Evolutionary conservation across 2,113 vertebrate species (phyloP).

Genomic region (Pterocles orientalis): DNA sequence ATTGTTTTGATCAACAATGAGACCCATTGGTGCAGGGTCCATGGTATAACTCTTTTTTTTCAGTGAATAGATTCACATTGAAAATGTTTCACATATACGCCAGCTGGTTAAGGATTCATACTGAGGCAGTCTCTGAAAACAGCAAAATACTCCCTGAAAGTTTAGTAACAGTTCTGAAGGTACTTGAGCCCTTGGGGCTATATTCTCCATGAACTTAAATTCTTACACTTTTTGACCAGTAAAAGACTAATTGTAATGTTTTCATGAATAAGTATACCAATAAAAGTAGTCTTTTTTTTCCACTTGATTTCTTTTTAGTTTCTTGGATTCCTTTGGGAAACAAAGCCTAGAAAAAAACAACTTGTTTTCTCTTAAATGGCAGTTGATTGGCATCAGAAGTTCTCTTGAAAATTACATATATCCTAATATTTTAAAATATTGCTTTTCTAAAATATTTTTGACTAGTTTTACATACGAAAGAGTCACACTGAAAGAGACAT

Average conservation of each 20-base stretch:
- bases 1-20: not conserved
- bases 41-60: not conserved
- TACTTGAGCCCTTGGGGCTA: not conserved
- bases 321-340: not conserved
- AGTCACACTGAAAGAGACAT: not conserved
- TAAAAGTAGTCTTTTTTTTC: not conserved
- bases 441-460: not conserved
- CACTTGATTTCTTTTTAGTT: not conserved
- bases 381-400: not conserved
- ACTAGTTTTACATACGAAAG: not conserved
- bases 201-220: not conserved
- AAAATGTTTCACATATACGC: not conserved
- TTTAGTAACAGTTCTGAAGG: not conserved
- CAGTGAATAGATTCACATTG: not conserved
- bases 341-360: not conserved
- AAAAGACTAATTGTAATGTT: not conserved
- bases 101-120: not conserved
- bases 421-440: not conserved
- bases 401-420: not conserved
- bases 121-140: not conserved
- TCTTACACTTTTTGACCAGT: not conserved
- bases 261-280: not conserved
- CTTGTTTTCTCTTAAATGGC: not conserved
- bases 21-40: rapidly evolving
- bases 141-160: not conserved